phyloP scores from a whole-genome alignment of 2,113 vertebrate genomes.

The Euleptes europaea region DNA sequence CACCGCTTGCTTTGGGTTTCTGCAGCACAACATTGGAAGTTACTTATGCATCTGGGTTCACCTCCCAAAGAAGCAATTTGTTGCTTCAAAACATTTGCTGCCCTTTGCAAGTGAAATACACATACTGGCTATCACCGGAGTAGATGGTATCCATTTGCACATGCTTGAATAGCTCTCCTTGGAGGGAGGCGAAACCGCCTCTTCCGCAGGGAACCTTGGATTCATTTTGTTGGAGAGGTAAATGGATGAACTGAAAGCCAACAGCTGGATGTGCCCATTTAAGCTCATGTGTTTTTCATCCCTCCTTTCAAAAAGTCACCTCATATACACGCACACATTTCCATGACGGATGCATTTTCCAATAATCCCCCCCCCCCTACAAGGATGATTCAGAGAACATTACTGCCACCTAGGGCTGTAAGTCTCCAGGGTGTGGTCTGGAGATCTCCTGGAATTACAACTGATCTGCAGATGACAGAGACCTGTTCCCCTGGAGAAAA shows the following conservation, averaged over 20 bases:
- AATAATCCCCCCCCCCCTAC: too few species aligned
- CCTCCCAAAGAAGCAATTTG: constrained; percentile 47
- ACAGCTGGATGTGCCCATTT: too few species aligned
- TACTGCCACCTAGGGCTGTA: too few species aligned
- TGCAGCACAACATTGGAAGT: constrained; percentile 22
- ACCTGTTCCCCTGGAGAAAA: too few species aligned
- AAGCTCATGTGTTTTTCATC: too few species aligned
- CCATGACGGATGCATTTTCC: too few species aligned
- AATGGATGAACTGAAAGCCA: constrained; percentile 2
- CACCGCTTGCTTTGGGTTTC: constrained; percentile 47
- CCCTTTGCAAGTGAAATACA: constrained; percentile 29
- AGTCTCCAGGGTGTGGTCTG: too few species aligned
- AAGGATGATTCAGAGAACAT: too few species aligned
- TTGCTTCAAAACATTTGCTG: constrained; percentile 29
- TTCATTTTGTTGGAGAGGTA: constrained; percentile 32
- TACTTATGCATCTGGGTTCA: constrained; percentile 32
- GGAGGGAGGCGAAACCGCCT: constrained; percentile 2
- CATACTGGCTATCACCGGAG: constrained; percentile 37
- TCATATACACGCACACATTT: too few species aligned
- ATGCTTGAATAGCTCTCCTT: not conserved
- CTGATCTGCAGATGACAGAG: too few species aligned
- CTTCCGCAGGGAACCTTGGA: not conserved
- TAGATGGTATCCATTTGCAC: constrained; percentile 35
- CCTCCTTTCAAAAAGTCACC: too few species aligned
- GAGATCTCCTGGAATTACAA: too few species aligned